A percentile compares a stretch with the other conserved stretches of the same genome.
Conservation (phyloP, 1,140 invertebrate genomes). For the Temnothorax nylanderi region DNA sequence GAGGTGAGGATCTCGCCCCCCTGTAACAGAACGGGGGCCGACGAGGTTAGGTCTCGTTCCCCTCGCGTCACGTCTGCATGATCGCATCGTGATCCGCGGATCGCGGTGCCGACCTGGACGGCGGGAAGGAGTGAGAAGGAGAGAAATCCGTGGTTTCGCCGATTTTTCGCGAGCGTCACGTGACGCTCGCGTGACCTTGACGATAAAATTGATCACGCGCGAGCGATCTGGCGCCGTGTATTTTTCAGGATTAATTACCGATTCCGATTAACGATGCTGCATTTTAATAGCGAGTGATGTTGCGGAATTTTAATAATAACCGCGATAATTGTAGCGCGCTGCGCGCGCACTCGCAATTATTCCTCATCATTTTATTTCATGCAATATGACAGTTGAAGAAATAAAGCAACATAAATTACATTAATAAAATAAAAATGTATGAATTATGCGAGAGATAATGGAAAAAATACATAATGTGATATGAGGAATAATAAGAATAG, state of each 20-base stretch:
- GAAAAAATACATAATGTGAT: neutral
- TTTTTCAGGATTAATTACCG: neutral
- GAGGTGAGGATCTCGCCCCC: conserved; percentile 86
- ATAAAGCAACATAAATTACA: neutral
- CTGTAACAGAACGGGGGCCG: no score
- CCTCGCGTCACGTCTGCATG: neutral
- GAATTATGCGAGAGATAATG: neutral
- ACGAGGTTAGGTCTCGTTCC: conserved; percentile 22
- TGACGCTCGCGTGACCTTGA: neutral
- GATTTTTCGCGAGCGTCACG: neutral
- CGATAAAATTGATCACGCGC: neutral
- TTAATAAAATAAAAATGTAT: neutral
- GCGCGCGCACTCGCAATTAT: no score
- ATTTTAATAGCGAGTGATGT: neutral
- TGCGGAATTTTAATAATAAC: conserved; percentile 12
- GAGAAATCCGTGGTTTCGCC: neutral
- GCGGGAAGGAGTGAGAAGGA: neutral
- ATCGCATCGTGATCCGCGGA: neutral
- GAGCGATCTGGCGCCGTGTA: neutral
- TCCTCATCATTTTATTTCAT: neutral
- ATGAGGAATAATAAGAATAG: neutral
- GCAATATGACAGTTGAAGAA: neutral
- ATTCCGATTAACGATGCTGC: neutral
- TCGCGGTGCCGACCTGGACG: neutral
- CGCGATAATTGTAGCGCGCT: neutral